Evolutionary conservation across 2,113 vertebrate genomes (phyloP).

Genomic region (Prietella phreatophila): DNA sequence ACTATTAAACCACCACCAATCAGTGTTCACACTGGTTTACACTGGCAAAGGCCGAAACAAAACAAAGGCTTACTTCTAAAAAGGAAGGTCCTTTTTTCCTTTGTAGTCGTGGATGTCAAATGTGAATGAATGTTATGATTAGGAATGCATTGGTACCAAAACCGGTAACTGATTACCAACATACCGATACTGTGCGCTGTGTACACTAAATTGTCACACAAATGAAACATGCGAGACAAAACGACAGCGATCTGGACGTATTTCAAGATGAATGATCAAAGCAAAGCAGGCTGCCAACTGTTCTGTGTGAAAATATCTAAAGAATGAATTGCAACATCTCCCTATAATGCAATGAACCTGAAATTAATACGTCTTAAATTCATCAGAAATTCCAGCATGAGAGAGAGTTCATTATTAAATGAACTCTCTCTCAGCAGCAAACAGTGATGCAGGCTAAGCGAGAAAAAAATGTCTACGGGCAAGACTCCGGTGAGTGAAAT

Average conservation of each 20-base stretch:
- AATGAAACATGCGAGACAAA: not conserved
- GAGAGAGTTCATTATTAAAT: not conserved
- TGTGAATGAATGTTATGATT: not conserved
- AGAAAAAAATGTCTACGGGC: not conserved
- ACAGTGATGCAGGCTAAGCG: not conserved
- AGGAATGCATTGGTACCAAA: not conserved
- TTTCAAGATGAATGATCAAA: not conserved
- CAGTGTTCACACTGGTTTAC: conserved; percentile 27
- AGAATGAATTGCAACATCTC: not conserved
- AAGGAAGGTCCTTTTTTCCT: conserved; percentile 60
- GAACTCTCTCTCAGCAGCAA: not conserved
- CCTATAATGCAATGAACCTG: not conserved
- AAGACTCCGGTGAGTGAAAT: not conserved
- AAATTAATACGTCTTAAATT: not conserved
- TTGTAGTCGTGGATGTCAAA: conserved; percentile 14
- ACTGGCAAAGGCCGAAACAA: conserved; percentile 31
- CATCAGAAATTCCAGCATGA: not conserved
- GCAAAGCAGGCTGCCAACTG: not conserved
- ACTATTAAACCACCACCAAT: not conserved
- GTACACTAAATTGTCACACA: not conserved
- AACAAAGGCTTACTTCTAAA: conserved; percentile 61
- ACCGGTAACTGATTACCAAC: not conserved
- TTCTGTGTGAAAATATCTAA: not conserved
- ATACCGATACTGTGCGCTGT: not conserved
- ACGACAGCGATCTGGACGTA: not conserved